Evolutionary conservation across 92 coral and sea anemone species (phyloP), one percentile per base, ranked within the genome.

Genomic region (Siderastrea siderea): DNA sequence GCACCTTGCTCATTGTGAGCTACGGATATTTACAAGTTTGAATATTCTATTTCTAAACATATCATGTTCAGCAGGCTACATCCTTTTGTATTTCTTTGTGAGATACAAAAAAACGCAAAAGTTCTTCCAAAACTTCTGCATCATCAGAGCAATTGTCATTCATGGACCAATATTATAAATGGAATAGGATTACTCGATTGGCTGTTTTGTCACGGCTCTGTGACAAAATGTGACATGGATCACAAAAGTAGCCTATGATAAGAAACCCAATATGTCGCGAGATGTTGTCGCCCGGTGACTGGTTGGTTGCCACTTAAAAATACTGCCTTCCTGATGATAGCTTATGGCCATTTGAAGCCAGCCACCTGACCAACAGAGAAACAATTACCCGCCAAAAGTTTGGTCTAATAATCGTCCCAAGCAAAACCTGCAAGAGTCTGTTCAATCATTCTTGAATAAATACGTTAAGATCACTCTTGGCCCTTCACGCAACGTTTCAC

Each of bases 221-320:
- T 74, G 67, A 61, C 87, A 62, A 73, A 47, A 44, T 19, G 74
- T 73, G 80, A 84, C 80, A 84, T 5, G 15, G 71, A 60, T 72
- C 61, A 54, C 47, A 82, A 26, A 26, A 26, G 38, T 26, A 26
- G 38, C 38, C 38, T 26, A 26, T 26, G 38, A 26, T 82, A 46
- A 46, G 16, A 49, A 60, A 71, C 57, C 62, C 81, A 84, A 84
- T 84, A 84, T 70, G 57, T 3, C 49, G 80, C 49, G 87, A 84
- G 62, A 74, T 62, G 53, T 47, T 71, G 78, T 80, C 84, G 71
- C 46, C 26, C 52, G 38, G 62, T 69, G 68, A 82, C 70, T 83
- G 62, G 87, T 26, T 17, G 7, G 49, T 48, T 7, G 48, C 71
- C 60, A 84, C 87, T 84, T 73, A 74, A 84, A 63, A 84, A 84